These are phyloP conservation scores for Aphelenchoides bicaudatus DNA, from an alignment of 2,888 invertebrate genomes.

Conservation along the genomic window DNA sequence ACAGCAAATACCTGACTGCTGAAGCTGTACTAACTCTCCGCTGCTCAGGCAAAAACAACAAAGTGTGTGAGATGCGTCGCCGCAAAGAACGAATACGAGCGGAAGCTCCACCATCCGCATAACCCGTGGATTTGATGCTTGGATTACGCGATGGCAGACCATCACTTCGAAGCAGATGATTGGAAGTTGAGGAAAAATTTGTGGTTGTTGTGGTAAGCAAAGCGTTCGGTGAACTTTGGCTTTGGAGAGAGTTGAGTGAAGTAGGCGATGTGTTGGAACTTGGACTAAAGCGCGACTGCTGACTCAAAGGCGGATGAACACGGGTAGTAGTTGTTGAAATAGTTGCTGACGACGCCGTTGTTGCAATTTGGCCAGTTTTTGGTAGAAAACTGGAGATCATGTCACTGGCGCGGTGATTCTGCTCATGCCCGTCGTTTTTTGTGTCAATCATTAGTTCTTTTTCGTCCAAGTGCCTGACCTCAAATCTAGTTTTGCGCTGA, in stretches of 20 bases:
- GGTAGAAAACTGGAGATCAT: neutral
- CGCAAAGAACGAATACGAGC: constrained; percentile 9
- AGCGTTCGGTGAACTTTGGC: constrained; percentile 10
- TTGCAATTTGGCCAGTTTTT: neutral
- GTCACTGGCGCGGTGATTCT: neutral
- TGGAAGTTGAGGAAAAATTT: neutral
- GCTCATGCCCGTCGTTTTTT: neutral
- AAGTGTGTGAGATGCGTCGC: constrained; percentile 45
- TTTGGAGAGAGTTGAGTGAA: constrained; percentile 4
- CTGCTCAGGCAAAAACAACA: constrained; percentile 49
- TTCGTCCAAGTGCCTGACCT: neutral
- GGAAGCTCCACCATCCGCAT: constrained; percentile 6
- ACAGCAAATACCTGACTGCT: too few species aligned
- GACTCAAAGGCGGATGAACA: constrained; percentile 1
- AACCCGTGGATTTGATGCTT: constrained; percentile 9
- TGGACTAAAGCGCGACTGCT: constrained; percentile 6
- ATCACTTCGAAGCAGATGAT: constrained; percentile 11
- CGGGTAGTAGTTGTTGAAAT: neutral
- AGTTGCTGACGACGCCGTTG: neutral
- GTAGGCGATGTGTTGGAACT: constrained; percentile 9
- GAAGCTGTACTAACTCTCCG: constrained; percentile 49
- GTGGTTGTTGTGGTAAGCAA: constrained; percentile 9
- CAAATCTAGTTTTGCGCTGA: neutral
- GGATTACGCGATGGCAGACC: constrained; percentile 9
- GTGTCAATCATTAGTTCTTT: neutral